These are phyloP conservation scores for Vidua chalybeata DNA, from an alignment of 2,113 vertebrate genomes.

Conservation along the genomic window DNA sequence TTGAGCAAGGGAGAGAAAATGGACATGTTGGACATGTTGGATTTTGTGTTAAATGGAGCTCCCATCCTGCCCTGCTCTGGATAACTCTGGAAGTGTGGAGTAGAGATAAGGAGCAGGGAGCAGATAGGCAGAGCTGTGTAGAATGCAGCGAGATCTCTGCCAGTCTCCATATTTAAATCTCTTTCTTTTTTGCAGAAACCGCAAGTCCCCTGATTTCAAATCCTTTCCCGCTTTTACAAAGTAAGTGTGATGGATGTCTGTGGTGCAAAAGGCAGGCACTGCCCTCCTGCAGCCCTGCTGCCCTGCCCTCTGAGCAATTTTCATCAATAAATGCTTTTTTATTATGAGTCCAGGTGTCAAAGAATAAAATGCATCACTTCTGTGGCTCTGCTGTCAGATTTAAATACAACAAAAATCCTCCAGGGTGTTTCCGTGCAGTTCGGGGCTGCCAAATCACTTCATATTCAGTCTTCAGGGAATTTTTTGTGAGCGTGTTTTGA, in stretches of 20 bases:
- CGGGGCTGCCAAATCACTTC: background rate
- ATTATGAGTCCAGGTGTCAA: background rate
- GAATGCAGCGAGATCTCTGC: background rate
- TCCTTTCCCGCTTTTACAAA: conserved; percentile 84
- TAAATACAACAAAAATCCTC: background rate
- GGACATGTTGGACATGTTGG: background rate
- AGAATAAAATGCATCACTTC: background rate
- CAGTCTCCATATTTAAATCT: conserved; percentile 51
- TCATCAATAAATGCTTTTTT: background rate
- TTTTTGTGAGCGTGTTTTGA: background rate
- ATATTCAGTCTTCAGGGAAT: background rate
- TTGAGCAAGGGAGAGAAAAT: background rate
- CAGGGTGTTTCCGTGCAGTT: background rate
- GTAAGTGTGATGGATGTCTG: conserved; percentile 75
- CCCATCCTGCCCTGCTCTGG: background rate
- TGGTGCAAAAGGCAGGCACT: background rate
- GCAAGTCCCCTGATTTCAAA: conserved; percentile 87
- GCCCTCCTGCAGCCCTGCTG: background rate
- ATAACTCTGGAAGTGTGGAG: background rate
- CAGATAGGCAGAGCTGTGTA: background rate
- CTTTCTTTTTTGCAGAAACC: conserved; percentile 83
- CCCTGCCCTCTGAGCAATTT: background rate
- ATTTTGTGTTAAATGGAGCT: background rate
- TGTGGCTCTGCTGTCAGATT: background rate
- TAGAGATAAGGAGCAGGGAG: background rate